Percentiles rank a stretch among this genome's conserved stretches.
Conservation (phyloP, 2,888 invertebrate genomes). For the Troides aeacus region DNA sequence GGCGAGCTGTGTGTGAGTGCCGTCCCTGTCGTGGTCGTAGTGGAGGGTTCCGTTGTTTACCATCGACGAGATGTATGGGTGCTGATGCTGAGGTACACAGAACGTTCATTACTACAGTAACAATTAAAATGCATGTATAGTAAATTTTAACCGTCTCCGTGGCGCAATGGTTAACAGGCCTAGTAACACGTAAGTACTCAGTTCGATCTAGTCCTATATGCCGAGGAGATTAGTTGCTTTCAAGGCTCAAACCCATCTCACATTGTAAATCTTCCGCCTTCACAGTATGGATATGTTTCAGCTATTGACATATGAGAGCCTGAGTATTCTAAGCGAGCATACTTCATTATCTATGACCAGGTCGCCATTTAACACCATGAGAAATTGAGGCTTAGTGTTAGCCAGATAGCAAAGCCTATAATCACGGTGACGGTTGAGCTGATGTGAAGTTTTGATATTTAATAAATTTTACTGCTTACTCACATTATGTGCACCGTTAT, state of each 20-base stretch:
- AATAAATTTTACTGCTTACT: slow-evolving; percentile 49
- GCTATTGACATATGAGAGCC: too few relatives aligned
- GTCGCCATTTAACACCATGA: too few relatives aligned
- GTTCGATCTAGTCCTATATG: too few relatives aligned
- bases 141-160: too few relatives aligned
- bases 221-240: too few relatives aligned
- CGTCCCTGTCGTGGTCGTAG: slow-evolving; percentile 99
- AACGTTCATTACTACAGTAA: neutral
- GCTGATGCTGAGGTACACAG: slow-evolving; percentile 88
- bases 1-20: slow-evolving; percentile 97
- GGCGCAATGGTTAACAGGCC: too few relatives aligned
- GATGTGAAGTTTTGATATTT: neutral
- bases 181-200: too few relatives aligned
- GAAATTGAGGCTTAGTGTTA: neutral
- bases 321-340: too few relatives aligned
- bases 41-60: slow-evolving; percentile 96
- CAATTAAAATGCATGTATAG: neutral
- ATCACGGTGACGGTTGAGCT: neutral
- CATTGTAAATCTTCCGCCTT: too few relatives aligned
- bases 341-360: too few relatives aligned
- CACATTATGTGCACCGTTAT: slow-evolving; percentile 99
- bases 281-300: too few relatives aligned
- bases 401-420: neutral
- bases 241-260: too few relatives aligned
- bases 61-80: slow-evolving; percentile 99